Conservation (phyloP, 2,113 vertebrate species). For the Menura novaehollandiae region DNA sequence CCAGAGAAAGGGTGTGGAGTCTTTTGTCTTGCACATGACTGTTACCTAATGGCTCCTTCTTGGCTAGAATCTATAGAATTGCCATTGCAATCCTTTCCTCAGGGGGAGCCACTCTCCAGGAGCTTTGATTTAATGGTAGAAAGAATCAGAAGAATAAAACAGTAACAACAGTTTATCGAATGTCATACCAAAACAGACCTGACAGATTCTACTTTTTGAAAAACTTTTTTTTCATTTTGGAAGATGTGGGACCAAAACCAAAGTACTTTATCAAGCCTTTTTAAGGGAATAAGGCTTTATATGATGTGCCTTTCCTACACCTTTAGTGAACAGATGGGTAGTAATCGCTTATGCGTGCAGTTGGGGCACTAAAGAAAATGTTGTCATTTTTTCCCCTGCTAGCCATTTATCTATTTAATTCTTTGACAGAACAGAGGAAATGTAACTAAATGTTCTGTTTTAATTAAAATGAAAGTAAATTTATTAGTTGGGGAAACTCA, state of each 20-base stretch:
- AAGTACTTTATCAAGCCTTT: background rate
- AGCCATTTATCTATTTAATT: conserved; percentile 64
- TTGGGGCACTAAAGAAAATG: conserved; percentile 58
- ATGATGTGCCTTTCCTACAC: background rate
- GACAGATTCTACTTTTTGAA: background rate
- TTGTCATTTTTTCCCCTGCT: conserved; percentile 49
- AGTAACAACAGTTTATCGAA: background rate
- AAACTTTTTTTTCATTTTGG: background rate
- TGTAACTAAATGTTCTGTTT: conserved; percentile 66
- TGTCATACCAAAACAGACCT: background rate
- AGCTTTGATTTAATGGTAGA: background rate
- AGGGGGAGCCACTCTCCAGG: background rate
- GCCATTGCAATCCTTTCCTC: background rate
- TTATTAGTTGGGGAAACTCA: conserved; percentile 45
- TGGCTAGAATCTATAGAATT: background rate
- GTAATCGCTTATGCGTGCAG: conserved; percentile 53
- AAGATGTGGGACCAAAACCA: background rate
- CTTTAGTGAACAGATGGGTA: conserved; percentile 68
- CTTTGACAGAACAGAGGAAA: conserved; percentile 61
- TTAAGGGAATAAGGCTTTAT: conserved; percentile 6
- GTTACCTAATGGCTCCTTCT: background rate
- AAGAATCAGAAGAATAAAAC: background rate
- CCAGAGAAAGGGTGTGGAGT: background rate
- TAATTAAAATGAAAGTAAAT: conserved; percentile 75
- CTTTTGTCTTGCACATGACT: background rate